Percentiles rank a stretch among this genome's conserved stretches.
phyloP scores from a whole-genome alignment of 2,888 invertebrate genomes.

The Matsumyia berberina region DNA sequence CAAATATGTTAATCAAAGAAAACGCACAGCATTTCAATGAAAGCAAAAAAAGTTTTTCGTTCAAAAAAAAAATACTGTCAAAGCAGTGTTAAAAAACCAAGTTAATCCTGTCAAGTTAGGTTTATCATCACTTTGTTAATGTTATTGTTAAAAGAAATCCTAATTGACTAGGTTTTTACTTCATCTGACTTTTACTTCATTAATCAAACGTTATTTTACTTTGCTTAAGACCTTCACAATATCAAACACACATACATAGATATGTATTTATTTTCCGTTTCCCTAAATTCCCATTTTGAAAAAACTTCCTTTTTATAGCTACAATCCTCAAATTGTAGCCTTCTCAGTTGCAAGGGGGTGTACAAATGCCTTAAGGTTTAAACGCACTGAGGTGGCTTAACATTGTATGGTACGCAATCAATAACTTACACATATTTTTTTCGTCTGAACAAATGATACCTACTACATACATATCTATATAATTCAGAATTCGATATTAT shows the following conservation, averaged over 20 bases:
- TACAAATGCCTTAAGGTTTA: not conserved
- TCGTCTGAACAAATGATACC: not conserved
- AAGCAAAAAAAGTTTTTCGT: not conserved
- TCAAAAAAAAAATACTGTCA: not conserved
- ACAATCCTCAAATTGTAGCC: too few species aligned
- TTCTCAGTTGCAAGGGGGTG: too few species aligned
- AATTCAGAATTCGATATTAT: not conserved
- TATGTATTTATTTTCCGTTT: not conserved
- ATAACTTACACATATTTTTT: not conserved
- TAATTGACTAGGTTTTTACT: conserved; percentile 6
- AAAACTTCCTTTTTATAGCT: too few species aligned
- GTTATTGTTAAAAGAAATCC: not conserved
- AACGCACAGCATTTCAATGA: not conserved
- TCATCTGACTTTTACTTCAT: conserved; percentile 7
- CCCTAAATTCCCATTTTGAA: too few species aligned
- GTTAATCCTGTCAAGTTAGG: not conserved
- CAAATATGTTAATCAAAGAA: not conserved
- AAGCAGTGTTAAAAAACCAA: not conserved
- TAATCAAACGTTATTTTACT: conserved; percentile 1
- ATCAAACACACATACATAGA: not conserved
- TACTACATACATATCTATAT: not conserved
- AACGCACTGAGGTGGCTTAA: not conserved
- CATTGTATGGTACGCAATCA: not conserved
- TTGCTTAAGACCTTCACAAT: not conserved
- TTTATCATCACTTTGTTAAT: conserved; percentile 5